phyloP scores from a whole-genome alignment of 2,113 vertebrate species.

The Cathartes aura region DNA sequence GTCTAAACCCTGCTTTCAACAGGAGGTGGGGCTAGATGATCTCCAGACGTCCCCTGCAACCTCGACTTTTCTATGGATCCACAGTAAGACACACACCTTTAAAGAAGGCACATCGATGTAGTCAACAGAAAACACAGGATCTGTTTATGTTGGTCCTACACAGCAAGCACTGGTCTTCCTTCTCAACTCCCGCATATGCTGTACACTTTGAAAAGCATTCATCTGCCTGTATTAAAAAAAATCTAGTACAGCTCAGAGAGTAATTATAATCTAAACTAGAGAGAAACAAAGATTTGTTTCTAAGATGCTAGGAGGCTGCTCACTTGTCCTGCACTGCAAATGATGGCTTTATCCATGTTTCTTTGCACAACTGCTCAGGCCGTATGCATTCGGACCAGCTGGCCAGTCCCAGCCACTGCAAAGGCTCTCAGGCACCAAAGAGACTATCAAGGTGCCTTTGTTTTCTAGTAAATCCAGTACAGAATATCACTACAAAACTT shows the following conservation, averaged over 20 bases:
- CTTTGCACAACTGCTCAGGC: background rate
- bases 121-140: background rate
- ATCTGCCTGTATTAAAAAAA: background rate
- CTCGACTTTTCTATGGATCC: accelerated
- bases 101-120: accelerated
- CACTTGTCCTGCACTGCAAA: background rate
- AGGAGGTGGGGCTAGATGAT: background rate
- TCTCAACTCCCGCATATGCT: accelerated
- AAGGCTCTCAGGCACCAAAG: background rate
- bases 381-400: accelerated
- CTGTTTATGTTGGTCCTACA: accelerated
- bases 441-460: background rate
- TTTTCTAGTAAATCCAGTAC: background rate
- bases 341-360: accelerated
- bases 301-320: background rate
- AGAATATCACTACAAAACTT: background rate
- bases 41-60: background rate
- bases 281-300: accelerated
- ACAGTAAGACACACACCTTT: accelerated
- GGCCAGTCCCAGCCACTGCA: background rate
- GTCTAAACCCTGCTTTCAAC: background rate
- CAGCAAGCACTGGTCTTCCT: background rate
- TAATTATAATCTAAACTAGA: background rate
- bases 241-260: background rate
- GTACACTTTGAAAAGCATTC: background rate